Percentiles rank a stretch among this genome's conserved stretches.
These are phyloP conservation scores for Corythornis madagascariensis DNA, from an alignment of 2,113 vertebrate genomes.

Conservation along the genomic window DNA sequence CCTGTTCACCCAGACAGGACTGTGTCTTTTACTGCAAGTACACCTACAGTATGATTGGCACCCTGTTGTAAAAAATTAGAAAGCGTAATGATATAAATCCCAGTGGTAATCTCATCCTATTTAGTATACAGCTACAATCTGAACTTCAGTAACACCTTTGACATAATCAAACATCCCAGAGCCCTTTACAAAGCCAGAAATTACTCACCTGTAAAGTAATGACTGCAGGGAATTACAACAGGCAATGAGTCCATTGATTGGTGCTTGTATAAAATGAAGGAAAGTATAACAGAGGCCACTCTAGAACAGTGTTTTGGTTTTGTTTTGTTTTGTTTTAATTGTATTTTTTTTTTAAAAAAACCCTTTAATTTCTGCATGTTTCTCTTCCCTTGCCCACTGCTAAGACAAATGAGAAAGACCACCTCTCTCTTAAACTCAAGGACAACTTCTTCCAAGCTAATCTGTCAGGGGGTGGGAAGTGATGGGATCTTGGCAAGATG, in stretches of 20 bases:
- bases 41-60: constrained; percentile 50
- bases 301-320: background rate
- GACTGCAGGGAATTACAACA: constrained; percentile 69
- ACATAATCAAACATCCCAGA: constrained; percentile 71
- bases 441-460: background rate
- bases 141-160: constrained; percentile 73
- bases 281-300: constrained; percentile 24
- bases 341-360: background rate
- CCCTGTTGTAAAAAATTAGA: constrained; percentile 59
- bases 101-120: constrained; percentile 60
- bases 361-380: background rate
- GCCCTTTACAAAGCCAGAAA: constrained; percentile 71
- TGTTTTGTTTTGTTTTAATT: background rate
- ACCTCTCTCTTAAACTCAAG: constrained; percentile 4
- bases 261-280: constrained; percentile 35
- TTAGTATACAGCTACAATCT: constrained; percentile 69
- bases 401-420: background rate
- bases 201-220: constrained; percentile 72
- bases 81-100: constrained; percentile 69
- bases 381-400: background rate
- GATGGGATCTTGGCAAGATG: background rate
- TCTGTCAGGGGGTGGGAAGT: background rate
- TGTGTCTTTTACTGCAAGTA: background rate
- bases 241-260: constrained; percentile 64
- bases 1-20: background rate